A percentile compares a stretch with the other conserved stretches of the same genome.
phyloP scores from a whole-genome alignment of 2,113 vertebrate species.

The Prunella fulvescens region DNA sequence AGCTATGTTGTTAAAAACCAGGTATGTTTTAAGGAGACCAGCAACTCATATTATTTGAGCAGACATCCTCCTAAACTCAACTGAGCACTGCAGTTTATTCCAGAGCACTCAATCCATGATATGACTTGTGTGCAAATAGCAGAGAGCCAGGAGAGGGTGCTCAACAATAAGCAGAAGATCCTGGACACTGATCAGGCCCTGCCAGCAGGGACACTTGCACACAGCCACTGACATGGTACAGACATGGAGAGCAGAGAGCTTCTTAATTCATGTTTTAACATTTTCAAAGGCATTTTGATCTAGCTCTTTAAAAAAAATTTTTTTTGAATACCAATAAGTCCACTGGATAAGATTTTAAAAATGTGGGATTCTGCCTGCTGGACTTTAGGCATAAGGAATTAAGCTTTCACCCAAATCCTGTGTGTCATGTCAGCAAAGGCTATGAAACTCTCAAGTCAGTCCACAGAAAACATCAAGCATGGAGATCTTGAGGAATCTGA shows the following conservation, averaged over 20 bases:
- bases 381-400: not conserved
- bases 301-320: not conserved
- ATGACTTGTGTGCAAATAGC: not conserved
- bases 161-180: slow-evolving; percentile 21
- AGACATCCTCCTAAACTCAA: not conserved
- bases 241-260: not conserved
- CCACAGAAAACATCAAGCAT: not conserved
- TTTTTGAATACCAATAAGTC: not conserved
- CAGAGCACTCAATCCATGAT: not conserved
- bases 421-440: not conserved
- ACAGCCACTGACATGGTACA: not conserved
- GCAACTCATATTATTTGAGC: not conserved
- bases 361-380: not conserved
- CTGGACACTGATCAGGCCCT: not conserved
- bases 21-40: not conserved
- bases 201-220: not conserved
- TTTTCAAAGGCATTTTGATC: not conserved
- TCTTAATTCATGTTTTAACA: not conserved
- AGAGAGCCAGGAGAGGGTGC: slow-evolving; percentile 48
- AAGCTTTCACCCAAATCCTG: not conserved
- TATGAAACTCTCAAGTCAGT: not conserved
- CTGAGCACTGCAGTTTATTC: not conserved
- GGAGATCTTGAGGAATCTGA: not conserved
- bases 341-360: not conserved
- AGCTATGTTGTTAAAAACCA: not conserved